Evolutionary conservation across 2,888 invertebrate species (phyloP), one percentile per base, ranked within the genome.

Genomic region (Tetragonisca angustula): DNA sequence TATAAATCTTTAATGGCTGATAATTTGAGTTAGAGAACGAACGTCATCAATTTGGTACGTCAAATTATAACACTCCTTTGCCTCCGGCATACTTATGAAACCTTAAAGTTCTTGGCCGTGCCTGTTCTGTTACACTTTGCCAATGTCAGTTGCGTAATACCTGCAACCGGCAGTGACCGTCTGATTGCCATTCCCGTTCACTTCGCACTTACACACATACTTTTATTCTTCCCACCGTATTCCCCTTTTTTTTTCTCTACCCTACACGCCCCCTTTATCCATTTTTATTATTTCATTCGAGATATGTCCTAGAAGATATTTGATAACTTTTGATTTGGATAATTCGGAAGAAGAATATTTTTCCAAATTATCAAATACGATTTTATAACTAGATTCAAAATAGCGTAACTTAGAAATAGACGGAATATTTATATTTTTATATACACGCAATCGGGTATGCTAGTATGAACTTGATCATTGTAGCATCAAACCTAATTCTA

Each of bases 71-170:
- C 24, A n/a, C 27, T 72, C n/a, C 13, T 15, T 69, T 19, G 75
- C 72, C 81, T 76, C 49, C n/a, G 65, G 82, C 68, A 19, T 36
- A 19, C 76, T 75, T 87, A 27, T 64, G 84, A 84, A 84, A 84
- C 71, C 59, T 11, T 68, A 15, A 72, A 84, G 84, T 61, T 79
- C 73, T 79, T 79, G 56, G 89, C 89, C 56, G 81, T 81, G 61
- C 80, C n/a, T 79, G 64, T 32, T 24, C 64, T 84, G 79, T 4
- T 85, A 82, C 50, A 83, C 72, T 76, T 90, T 85, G 69, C 85
- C 81, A 67, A 85, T 85, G 78, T 84, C 76, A 68, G 83, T 89
- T 73, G 86, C 83, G 75, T 83, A 84, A 73, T 71, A 70, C 36
- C 78, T 81, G 64, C 76, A 80, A 21, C 79, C 68, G 43, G 32